Conservation (phyloP, 92 coral and sea anemone genomes). For the Montipora capitata region DNA sequence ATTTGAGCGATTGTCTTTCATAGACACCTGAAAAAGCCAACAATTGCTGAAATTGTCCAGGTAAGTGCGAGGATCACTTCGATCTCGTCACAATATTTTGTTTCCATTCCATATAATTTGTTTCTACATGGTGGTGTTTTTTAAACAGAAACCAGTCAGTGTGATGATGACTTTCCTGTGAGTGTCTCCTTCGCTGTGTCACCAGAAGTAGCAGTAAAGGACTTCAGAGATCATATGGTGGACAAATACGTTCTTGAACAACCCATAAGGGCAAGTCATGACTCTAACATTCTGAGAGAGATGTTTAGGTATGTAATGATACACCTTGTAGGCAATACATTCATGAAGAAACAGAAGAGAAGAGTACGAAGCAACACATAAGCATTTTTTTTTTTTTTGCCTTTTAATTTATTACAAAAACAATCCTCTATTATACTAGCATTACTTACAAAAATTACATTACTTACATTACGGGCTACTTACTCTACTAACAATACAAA, state of each 20-base stretch:
- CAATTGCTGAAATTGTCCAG: no score
- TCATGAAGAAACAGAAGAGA: not conserved
- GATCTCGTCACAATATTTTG: not conserved
- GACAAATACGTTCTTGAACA: constrained; percentile 28
- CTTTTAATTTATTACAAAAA: no score
- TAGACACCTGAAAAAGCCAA: no score
- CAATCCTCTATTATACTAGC: no score
- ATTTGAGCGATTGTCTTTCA: no score
- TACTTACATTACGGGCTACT: no score
- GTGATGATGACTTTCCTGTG: constrained; percentile 36
- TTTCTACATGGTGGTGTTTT: not conserved
- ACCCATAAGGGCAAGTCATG: constrained; percentile 29
- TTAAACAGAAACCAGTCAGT: not conserved
- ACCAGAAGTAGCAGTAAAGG: constrained; percentile 12
- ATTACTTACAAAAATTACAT: no score
- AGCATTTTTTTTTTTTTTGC: no score
- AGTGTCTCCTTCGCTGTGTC: constrained; percentile 15
- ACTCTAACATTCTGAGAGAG: constrained; percentile 33
- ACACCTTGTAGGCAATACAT: not conserved
- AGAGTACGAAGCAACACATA: no score
- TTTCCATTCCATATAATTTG: not conserved
- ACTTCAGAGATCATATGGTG: constrained; percentile 37
- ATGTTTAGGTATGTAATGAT: constrained; percentile 32
- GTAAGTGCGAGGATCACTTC: no score
- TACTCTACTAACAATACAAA: no score